Percentiles rank a stretch among this genome's conserved stretches.
These are phyloP conservation scores for Mizuhopecten yessoensis DNA, from an alignment of 1,140 invertebrate species.

Conservation along the genomic window DNA sequence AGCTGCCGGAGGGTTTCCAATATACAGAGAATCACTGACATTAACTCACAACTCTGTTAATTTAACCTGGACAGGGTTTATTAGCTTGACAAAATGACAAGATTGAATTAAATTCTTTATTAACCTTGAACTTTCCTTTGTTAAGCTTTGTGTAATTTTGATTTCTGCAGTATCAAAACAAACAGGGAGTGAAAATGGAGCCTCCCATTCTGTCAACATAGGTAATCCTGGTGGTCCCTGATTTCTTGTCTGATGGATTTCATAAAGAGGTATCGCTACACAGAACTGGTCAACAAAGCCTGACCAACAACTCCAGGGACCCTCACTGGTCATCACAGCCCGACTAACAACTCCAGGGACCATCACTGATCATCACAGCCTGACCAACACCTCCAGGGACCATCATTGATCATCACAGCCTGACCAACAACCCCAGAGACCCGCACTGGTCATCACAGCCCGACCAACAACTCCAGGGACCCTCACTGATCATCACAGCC, in stretches of 20 bases:
- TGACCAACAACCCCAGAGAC: background rate
- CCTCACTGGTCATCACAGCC: too few species aligned
- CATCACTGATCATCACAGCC: too few species aligned
- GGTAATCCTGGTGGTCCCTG: background rate
- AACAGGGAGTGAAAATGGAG: background rate
- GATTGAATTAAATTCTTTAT: background rate
- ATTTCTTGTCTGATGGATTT: background rate
- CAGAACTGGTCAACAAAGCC: too few species aligned
- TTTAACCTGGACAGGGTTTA: background rate
- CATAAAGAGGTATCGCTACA: too few species aligned
- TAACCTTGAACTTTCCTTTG: too few species aligned
- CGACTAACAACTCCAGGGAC: background rate
- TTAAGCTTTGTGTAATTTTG: background rate
- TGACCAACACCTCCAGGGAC: background rate
- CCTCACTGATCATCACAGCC: background rate
- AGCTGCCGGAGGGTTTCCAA: background rate
- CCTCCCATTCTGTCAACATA: background rate
- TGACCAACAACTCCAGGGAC: background rate
- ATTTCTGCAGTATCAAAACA: slow-evolving; percentile 28
- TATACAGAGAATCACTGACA: background rate
- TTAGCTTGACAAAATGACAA: background rate
- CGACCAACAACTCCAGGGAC: background rate
- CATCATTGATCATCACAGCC: background rate
- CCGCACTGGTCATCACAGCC: too few species aligned
- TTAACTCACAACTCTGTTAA: background rate